Evolutionary conservation across 2,113 vertebrate species (phyloP).

Genomic region (Eleginops maclovinus): DNA sequence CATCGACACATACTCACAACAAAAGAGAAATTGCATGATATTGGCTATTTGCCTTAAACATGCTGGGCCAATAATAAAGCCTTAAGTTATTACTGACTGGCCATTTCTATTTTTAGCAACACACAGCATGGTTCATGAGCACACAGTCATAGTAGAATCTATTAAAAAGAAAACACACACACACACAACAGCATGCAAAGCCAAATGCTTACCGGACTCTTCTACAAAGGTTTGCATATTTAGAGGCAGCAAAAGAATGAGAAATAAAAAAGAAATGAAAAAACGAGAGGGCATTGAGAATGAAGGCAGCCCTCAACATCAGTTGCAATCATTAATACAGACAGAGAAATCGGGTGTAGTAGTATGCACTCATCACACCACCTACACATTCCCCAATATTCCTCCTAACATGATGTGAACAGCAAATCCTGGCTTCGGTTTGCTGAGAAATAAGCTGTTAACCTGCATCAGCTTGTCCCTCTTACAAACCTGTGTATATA

Average conservation of each 20-base stretch:
- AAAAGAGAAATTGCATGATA: not conserved
- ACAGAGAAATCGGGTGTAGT: not conserved
- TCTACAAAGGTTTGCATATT: conserved; percentile 87
- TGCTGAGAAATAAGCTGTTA: conserved; percentile 18
- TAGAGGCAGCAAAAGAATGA: conserved; percentile 46
- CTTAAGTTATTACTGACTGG: not conserved
- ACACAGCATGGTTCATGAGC: not conserved
- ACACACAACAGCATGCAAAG: conserved; percentile 43
- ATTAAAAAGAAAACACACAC: not conserved
- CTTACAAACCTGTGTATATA: conserved; percentile 2
- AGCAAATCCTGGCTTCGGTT: not conserved
- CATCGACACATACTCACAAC: not conserved
- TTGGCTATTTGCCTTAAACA: not conserved
- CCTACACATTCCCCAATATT: conserved; percentile 1
- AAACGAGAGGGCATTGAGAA: conserved; percentile 9
- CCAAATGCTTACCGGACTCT: conserved; percentile 94
- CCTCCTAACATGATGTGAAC: not conserved
- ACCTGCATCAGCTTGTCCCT: not conserved
- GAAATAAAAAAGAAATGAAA: conserved; percentile 22
- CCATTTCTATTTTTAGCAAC: conserved; percentile 9
- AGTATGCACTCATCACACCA: not conserved
- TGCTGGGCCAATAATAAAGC: not conserved
- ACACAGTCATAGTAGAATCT: not conserved
- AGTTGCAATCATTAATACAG: conserved; percentile 4
- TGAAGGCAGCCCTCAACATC: not conserved